phyloP scores from a whole-genome alignment of 92 coral and sea anemone genomes.

The Galaxea fascicularis region DNA sequence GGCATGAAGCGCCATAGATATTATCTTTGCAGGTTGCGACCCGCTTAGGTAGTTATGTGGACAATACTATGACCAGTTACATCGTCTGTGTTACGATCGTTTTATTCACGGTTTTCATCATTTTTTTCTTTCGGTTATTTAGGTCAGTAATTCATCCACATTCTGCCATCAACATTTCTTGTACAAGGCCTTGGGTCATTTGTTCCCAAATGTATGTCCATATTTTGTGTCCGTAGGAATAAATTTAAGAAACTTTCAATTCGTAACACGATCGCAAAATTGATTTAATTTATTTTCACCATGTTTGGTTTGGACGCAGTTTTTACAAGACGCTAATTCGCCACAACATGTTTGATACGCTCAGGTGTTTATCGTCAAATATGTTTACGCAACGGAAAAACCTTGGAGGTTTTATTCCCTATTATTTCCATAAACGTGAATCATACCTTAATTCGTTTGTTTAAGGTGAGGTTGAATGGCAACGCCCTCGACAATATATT shows the following conservation, averaged over 20 bases:
- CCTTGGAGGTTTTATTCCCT: too few relatives aligned
- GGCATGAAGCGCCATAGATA: constrained; percentile 17
- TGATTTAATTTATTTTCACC: too few relatives aligned
- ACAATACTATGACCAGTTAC: constrained; percentile 44
- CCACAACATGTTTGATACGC: too few relatives aligned
- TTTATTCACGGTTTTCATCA: not conserved
- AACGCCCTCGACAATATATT: too few relatives aligned
- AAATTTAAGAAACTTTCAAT: not conserved
- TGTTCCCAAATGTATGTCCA: too few relatives aligned
- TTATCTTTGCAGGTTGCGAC: constrained; percentile 17
- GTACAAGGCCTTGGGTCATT: not conserved
- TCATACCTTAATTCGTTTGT: too few relatives aligned
- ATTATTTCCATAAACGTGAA: too few relatives aligned
- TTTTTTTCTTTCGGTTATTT: not conserved
- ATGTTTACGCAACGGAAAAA: too few relatives aligned
- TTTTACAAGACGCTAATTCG: too few relatives aligned
- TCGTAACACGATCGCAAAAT: not conserved
- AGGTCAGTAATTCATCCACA: not conserved
- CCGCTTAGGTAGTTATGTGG: not conserved
- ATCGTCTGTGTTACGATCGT: not conserved
- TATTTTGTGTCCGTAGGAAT: not conserved
- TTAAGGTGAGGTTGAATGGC: too few relatives aligned
- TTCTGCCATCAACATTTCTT: not conserved
- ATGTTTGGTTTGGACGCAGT: too few relatives aligned
- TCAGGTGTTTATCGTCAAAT: too few relatives aligned